These are phyloP conservation scores for Idaea biselata DNA, from an alignment of 2,888 invertebrate species.

Conservation along the genomic window DNA sequence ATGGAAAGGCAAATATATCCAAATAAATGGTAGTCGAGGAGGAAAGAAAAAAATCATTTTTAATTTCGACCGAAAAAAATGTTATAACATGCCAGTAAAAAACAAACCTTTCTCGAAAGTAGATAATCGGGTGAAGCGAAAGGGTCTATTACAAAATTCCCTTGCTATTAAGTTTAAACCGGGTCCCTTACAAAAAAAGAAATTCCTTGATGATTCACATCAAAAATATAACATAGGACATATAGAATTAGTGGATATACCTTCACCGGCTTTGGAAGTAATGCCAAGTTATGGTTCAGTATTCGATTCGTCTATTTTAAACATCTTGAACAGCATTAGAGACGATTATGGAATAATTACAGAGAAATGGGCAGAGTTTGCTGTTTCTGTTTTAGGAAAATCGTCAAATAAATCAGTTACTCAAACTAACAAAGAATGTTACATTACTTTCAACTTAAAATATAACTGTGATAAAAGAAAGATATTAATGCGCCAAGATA, in stretches of 20 bases:
- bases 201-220: constrained; percentile 61
- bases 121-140: constrained; percentile 33
- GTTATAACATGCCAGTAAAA: constrained; percentile 28
- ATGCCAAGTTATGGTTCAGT: constrained; percentile 67
- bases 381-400: constrained; percentile 72
- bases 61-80: constrained; percentile 47
- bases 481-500: constrained; percentile 72
- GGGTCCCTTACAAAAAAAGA: constrained; percentile 78
- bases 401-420: constrained; percentile 36
- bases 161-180: constrained; percentile 74
- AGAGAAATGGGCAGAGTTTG: constrained; percentile 77
- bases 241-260: constrained; percentile 68
- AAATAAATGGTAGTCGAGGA: constrained; percentile 62
- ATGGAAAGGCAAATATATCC: constrained; percentile 59
- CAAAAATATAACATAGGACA: constrained; percentile 68
- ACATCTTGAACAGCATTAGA: constrained; percentile 61
- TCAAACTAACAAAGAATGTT: constrained; percentile 42
- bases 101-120: constrained; percentile 25
- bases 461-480: constrained; percentile 81
- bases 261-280: constrained; percentile 73
- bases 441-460: constrained; percentile 78
- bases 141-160: constrained; percentile 53
- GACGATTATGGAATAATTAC: constrained; percentile 63
- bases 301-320: constrained; percentile 63
- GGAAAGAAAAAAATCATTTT: constrained; percentile 59